Base-by-base conservation (phyloP, 64 coral and sea anemone species). In the Actinia equina region DNA sequence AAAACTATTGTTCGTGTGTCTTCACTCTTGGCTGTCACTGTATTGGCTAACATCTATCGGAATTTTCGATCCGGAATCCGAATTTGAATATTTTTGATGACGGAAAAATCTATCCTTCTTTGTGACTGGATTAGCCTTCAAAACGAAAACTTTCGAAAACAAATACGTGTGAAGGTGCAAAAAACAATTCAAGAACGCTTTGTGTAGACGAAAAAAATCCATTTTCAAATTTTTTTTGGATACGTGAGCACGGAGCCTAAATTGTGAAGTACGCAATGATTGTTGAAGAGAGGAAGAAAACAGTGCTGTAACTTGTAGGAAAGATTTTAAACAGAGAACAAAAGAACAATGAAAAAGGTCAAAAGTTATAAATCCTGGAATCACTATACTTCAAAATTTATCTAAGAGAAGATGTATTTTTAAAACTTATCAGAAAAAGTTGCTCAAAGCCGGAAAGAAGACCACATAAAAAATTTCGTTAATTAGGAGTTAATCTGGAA, bases 401-500 rank as follows among this genome's bases (percentile, higher is more conserved):
- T n/a, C 14, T 30, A 30, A 74, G 10, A 65, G 15, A n/a, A n/a
- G 23, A n/a, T 0, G 3, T 23, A 0, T 65, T 65, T 65, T 57
- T 16, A 57, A 57, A 12, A 16, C 22, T 65, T 65, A 65, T 65
- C 62, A 65, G 22, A 23, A 65, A 20, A 20, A 23, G 62, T 60
- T 60, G 62, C 6, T 41, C 69, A 41, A 30, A 74, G 27, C 69
- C 69, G 69, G 69, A 74, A 74, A 74, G 25, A 30, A 30, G 1
- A 14, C 12, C 69, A 74, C 69, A 4, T 13, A 41, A 74, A 74
- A 74, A 30, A 74, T 74, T 27, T 74, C 0, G 9, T 41, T 74
- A 74, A 74, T 74, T 74, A 41, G 69, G 27, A 74, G 69, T 42
- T 74, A 74, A 74, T 74, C 69, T 41, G 12, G 11, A 74, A 74